Percentiles rank a stretch among this genome's conserved stretches.
phyloP scores from a whole-genome alignment of 2,113 vertebrate species.

The Vanacampus margaritifer region DNA sequence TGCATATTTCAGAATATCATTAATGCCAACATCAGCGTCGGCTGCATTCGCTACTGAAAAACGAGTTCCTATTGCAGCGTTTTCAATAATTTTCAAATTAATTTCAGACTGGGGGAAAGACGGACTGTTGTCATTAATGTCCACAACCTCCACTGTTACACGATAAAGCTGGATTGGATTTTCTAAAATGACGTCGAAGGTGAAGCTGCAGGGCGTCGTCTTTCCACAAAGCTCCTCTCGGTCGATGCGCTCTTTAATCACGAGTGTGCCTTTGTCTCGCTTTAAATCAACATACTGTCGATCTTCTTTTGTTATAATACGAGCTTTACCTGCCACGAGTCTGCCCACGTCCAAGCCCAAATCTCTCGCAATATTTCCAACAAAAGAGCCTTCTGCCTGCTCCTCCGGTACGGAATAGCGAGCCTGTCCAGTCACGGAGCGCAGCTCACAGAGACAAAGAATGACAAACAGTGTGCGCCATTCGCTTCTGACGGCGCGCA shows the following conservation, averaged over 20 bases:
- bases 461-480: conserved; percentile 36
- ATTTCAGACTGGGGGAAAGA: conserved; percentile 55
- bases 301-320: conserved; percentile 68
- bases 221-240: conserved; percentile 76
- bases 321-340: conserved; percentile 68
- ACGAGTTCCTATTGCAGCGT: conserved; percentile 16
- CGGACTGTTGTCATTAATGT: conserved; percentile 70
- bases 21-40: conserved; percentile 63
- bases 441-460: conserved; percentile 51
- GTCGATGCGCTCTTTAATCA: conserved; percentile 76
- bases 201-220: conserved; percentile 72
- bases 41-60: conserved; percentile 56
- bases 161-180: conserved; percentile 67
- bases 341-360: conserved; percentile 69
- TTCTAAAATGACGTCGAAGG: conserved; percentile 75
- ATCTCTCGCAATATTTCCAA: conserved; percentile 74
- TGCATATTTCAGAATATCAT: conserved; percentile 60
- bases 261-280: conserved; percentile 63
- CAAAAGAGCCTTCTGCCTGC: conserved; percentile 70
- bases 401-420: conserved; percentile 74
- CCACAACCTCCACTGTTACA: conserved; percentile 63
- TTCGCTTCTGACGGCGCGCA: conserved; percentile 23
- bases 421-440: conserved; percentile 48
- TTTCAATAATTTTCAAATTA: conserved; percentile 53
- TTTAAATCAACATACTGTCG: conserved; percentile 71